phyloP scores from a whole-genome alignment of 2,797 vertebrate genomes.

The Ataeniobius toweri region DNA sequence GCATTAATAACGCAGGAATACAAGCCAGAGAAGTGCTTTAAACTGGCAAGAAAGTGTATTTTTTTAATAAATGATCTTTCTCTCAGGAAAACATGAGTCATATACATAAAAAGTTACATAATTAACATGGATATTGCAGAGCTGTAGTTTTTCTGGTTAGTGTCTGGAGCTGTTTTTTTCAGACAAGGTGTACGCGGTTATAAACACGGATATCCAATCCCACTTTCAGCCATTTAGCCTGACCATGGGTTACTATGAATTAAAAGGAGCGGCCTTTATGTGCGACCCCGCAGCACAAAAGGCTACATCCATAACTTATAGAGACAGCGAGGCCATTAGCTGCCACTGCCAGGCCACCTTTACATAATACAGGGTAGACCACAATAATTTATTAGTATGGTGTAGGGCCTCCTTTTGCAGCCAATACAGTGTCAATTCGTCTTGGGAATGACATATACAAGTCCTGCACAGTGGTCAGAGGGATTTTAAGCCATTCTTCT shows the following conservation, averaged over 20 bases:
- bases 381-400: too few relatives aligned
- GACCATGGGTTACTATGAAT: conserved; percentile 84
- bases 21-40: conserved; percentile 52
- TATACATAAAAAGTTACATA: conserved; percentile 17
- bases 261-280: conserved; percentile 85
- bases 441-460: too few relatives aligned
- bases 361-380: conserved; percentile 77
- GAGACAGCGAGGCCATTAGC: conserved; percentile 81
- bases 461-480: too few relatives aligned
- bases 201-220: conserved; percentile 78
- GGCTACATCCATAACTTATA: conserved; percentile 84
- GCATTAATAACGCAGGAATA: conserved; percentile 65
- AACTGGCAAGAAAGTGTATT: conserved; percentile 39
- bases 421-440: too few relatives aligned
- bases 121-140: conserved; percentile 65
- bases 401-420: too few relatives aligned
- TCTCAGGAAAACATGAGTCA: conserved; percentile 25
- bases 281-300: conserved; percentile 82
- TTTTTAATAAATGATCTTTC: conserved; percentile 27
- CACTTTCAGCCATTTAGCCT: conserved; percentile 81
- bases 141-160: conserved; percentile 57
- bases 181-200: conserved; percentile 59
- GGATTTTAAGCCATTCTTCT: too few relatives aligned
- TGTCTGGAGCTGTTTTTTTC: conserved; percentile 56
- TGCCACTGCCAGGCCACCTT: conserved; percentile 75